A percentile compares a stretch with the other conserved stretches of the same genome.
phyloP scores from a whole-genome alignment of 2,797 vertebrate genomes.

The Cossypha dichroa region DNA sequence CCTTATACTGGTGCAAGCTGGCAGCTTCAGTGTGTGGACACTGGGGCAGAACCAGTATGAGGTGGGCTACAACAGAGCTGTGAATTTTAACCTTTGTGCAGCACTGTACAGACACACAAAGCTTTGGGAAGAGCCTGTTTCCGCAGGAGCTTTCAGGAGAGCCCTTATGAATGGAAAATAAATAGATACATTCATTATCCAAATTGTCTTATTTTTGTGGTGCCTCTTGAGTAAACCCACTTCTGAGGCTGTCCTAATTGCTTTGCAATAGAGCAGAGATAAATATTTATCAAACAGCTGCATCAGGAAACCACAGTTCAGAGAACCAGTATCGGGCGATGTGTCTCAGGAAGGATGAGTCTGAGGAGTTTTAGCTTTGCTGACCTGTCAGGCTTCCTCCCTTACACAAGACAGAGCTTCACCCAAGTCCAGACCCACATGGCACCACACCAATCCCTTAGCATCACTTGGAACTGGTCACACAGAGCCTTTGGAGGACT shows the following conservation, averaged over 20 bases:
- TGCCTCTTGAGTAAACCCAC: constrained; percentile 58
- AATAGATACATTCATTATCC: constrained; percentile 31
- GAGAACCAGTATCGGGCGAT: not conserved
- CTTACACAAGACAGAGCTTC: not conserved
- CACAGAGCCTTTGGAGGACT: not conserved
- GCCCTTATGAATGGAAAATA: constrained; percentile 19
- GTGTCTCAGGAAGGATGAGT: constrained; percentile 47
- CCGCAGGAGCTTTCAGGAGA: constrained; percentile 10
- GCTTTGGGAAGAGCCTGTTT: constrained; percentile 21
- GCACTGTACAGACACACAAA: rapidly evolving
- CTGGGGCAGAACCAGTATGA: not conserved
- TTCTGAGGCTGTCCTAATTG: constrained; percentile 53
- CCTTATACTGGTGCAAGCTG: not conserved
- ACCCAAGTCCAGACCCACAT: not conserved
- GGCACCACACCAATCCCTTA: not conserved
- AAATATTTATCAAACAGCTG: constrained; percentile 66
- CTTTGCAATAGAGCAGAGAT: constrained; percentile 54
- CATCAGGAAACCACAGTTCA: constrained; percentile 63
- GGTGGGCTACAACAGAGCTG: not conserved
- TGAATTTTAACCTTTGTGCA: not conserved
- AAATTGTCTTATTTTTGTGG: constrained; percentile 44
- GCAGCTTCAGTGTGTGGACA: not conserved
- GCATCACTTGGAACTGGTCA: not conserved
- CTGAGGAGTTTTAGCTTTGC: constrained; percentile 28
- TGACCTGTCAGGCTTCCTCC: constrained; percentile 51